Evolutionary conservation across 2,113 vertebrate species (phyloP).

Genomic region (Rhea pennata): DNA sequence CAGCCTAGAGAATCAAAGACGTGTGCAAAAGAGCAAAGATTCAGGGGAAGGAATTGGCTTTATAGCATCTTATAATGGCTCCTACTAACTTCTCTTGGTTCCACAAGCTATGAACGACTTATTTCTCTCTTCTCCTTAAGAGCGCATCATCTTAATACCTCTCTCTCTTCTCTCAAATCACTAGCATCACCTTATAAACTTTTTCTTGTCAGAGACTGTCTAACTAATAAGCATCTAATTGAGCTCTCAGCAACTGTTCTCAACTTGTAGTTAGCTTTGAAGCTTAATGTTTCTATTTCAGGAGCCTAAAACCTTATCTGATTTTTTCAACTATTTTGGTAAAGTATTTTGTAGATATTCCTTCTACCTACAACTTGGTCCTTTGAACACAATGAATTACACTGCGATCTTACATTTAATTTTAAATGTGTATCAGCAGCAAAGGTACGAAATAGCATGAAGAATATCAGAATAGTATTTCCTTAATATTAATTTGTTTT

Average conservation of each 20-base stretch:
- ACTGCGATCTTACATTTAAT: neutral
- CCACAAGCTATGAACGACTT: neutral
- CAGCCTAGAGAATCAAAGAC: neutral
- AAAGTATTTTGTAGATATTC: neutral
- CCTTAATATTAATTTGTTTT: neutral
- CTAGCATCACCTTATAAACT: neutral
- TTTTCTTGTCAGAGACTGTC: neutral
- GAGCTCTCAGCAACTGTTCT: neutral
- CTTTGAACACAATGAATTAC: neutral
- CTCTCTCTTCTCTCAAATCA: neutral
- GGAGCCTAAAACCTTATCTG: neutral
- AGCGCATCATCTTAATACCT: neutral
- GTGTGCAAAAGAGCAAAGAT: neutral
- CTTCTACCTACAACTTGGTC: neutral
- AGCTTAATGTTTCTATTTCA: neutral
- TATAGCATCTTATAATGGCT: neutral
- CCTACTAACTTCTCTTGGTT: neutral
- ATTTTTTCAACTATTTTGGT: neutral
- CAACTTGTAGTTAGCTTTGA: neutral
- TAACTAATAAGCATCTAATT: neutral
- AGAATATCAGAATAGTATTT: neutral
- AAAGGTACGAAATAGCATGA: neutral
- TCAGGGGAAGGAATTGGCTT: neutral
- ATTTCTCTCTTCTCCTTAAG: neutral
- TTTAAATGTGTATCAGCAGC: neutral